phyloP scores from a whole-genome alignment of 2,797 vertebrate species.

The Chrosomus eos region DNA sequence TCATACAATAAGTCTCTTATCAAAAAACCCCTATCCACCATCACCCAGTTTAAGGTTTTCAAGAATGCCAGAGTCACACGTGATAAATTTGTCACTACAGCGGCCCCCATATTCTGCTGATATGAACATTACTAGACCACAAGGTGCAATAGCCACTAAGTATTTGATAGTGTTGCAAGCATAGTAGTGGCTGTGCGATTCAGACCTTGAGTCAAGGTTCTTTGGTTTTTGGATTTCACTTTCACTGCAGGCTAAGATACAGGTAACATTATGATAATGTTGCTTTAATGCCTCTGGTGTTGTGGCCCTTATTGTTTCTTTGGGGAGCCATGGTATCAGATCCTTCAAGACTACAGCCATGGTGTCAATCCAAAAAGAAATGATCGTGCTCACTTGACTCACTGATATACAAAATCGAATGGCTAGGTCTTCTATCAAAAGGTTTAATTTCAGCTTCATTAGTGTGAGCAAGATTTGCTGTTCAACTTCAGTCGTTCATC shows the following conservation, averaged over 20 bases:
- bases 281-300: background rate
- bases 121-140: conserved; percentile 14
- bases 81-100: conserved; percentile 22
- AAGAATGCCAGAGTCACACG: background rate
- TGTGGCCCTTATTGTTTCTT: background rate
- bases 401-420: too few species aligned
- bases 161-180: conserved; percentile 11
- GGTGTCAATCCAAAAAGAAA: too few species aligned
- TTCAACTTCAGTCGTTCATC: too few species aligned
- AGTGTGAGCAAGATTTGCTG: too few species aligned
- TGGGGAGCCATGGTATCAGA: conserved; percentile 1
- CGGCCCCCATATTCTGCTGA: conserved; percentile 23
- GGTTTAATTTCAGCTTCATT: too few species aligned
- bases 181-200: conserved; percentile 27
- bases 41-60: too few species aligned
- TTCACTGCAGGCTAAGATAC: background rate
- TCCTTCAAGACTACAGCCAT: too few species aligned
- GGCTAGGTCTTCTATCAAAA: too few species aligned
- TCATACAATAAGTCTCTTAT: too few species aligned
- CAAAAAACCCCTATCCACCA: too few species aligned
- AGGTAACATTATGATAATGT: background rate
- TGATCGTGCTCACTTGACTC: too few species aligned
- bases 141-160: conserved; percentile 1
- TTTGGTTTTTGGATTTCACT: background rate
- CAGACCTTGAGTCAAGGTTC: conserved; percentile 5